Evolutionary conservation across 2,113 vertebrate genomes (phyloP), one percentile per base, ranked within the genome.

Genomic region (Hydrochoerus hydrochaeris): DNA sequence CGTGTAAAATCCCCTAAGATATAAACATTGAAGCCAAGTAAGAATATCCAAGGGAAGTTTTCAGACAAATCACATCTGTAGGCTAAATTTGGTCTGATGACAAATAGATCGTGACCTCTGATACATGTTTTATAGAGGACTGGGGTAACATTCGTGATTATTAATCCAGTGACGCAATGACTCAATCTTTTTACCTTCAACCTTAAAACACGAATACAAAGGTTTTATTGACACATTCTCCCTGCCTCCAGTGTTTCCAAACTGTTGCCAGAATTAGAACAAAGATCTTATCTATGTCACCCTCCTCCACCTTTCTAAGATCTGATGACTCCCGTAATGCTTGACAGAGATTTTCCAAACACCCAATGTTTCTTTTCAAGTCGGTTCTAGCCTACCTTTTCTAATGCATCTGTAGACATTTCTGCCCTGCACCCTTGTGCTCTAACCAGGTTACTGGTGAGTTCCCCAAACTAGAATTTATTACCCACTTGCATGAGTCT

Each of bases 111-210:
- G 2, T 95, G 82, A 86, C 84, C 67, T 54, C 44, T 84, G 67
- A 73, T 80, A n/a, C 32, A 16, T 52, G 26, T 69, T 95, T 77
- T 49, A 63, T 26, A 49, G 85, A 69, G 54, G 75, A 87, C 75
- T 35, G 6, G n/a, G 58, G 57, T 52, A 83, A 65, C 24, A 60
- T 86, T 93, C 0, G 0, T 84, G 46, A 60, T 49, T 4, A 67
- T 95, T 93, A 71, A 88, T 63, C 63, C 17, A 49, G 77, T 60
- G 52, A 65, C 77, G 8, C 41, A 63, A 63, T 44, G 12, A 90
- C 62, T 83, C n/a, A 95, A 54, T 73, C 38, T 85, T 87, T 80
- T 94, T 38, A 95, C 89, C 81, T 90, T 96, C 14, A 88, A n/a
- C 11, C 24, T 77, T 96, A 88, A 94, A 94, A 80, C 93, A 88